Base-by-base conservation (phyloP, 2,888 invertebrate genomes). In the Drosophila nigricruria region DNA sequence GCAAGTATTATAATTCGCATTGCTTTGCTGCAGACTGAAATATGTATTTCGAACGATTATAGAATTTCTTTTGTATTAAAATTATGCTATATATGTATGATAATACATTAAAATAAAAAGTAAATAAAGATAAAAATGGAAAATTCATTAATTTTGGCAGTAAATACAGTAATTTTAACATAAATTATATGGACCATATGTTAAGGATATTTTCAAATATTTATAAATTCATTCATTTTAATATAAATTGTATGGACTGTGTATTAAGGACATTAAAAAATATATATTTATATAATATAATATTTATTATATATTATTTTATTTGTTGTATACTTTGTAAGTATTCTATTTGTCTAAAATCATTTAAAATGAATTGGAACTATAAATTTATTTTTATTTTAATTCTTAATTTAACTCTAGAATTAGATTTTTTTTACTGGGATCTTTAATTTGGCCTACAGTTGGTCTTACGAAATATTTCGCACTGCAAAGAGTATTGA, bases 41-140 rank as follows among this genome's bases (percentile, higher is more conserved):
- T 20, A 56, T 56, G 20, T 32, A 56, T 42, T 56, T 56, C 42
- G 20, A 54, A 30, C 54, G 40, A 54, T 54, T 54, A 54, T 54
- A 20, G 20, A 27, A 56, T 32, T 20, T 42, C 20, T 5, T 42
- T 56, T 42, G 36, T 16, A 30, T 20, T 20, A 16, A 56, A 30
- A 20, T 56, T 20, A 32, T 20, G 40, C 16, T 20, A 1, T 42
- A 42, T 40, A 32, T 1, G 23, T 40, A 32, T 1, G 23, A 23
- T 0, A 52, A 34, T 23, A 16, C 5, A 53, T 38, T 18, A 27
- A 38, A 38, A 27, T 27, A 25, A 38, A 38, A 38, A 12, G n/a
- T 0, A n/a, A 36, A n/a, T 12, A 14, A 5, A 10, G 9, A 52
- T 36, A 23, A 36, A 36, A 34, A 36, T n/a, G 23, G 5, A 16